Percentiles rank a stretch among this genome's conserved stretches.
Conservation (phyloP, 2,113 vertebrate genomes). For the Eptatretus burgeri region DNA sequence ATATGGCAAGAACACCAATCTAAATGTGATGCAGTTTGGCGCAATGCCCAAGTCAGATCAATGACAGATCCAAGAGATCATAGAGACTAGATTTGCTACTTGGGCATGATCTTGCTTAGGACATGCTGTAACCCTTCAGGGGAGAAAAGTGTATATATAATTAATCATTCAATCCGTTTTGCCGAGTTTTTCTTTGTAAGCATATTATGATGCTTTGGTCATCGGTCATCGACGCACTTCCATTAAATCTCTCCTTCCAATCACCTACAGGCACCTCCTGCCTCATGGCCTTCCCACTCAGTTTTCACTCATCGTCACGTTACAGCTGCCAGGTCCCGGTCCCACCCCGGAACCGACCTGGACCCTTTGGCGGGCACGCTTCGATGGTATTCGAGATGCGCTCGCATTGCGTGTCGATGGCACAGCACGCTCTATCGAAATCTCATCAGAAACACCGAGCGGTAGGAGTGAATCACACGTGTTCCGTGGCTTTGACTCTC, state of each 20-base stretch:
- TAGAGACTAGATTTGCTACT: no score
- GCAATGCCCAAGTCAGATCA: no score
- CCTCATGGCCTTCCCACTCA: constrained; percentile 1
- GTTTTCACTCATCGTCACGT: constrained; percentile 1
- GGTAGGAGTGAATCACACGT: not conserved
- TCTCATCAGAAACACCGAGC: not conserved
- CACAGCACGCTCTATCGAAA: not conserved
- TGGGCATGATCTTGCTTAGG: no score
- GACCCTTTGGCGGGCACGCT: constrained; percentile 3
- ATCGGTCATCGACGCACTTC: no score
- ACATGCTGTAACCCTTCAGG: no score
- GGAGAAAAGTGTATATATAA: no score
- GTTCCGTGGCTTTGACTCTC: constrained; percentile 3
- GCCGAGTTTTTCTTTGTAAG: no score
- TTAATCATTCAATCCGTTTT: no score
- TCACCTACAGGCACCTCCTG: not conserved
- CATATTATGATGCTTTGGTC: no score
- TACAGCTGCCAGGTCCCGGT: not conserved
- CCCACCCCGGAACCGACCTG: not conserved
- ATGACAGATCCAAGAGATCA: no score
- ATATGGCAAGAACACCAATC: no score
- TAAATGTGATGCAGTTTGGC: no score
- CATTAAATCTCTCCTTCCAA: not conserved
- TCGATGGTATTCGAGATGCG: not conserved
- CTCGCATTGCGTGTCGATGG: not conserved